Evolutionary conservation across 2,797 vertebrate species (phyloP).

Genomic region (Enoplosus armatus): DNA sequence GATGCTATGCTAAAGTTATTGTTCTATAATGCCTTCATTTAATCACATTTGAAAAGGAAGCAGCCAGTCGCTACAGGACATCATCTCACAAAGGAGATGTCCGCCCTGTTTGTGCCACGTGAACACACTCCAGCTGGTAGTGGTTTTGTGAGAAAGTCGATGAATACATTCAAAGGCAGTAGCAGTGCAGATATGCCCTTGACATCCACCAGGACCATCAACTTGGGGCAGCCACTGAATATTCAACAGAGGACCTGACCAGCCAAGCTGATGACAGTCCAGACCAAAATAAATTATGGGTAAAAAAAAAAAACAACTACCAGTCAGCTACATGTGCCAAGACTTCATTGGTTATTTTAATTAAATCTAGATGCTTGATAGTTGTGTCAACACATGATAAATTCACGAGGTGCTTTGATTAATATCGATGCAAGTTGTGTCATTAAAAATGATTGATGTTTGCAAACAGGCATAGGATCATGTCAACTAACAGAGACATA

Average conservation of each 20-base stretch:
- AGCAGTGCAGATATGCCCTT: slow-evolving; percentile 58
- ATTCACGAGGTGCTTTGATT: slow-evolving; percentile 5
- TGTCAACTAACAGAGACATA: slow-evolving; percentile 18
- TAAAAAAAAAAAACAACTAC: not conserved
- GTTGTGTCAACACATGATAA: not conserved
- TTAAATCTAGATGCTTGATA: slow-evolving; percentile 8
- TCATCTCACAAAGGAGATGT: slow-evolving; percentile 27
- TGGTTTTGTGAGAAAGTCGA: slow-evolving; percentile 27
- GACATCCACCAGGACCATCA: slow-evolving; percentile 51
- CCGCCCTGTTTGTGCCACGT: slow-evolving; percentile 20
- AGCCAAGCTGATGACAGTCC: slow-evolving; percentile 23
- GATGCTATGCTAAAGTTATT: not conserved
- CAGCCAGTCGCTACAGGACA: slow-evolving; percentile 12
- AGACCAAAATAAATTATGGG: slow-evolving; percentile 12
- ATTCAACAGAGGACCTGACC: slow-evolving; percentile 60
- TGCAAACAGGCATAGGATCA: not conserved
- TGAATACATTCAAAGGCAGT: slow-evolving; percentile 47
- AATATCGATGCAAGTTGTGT: not conserved
- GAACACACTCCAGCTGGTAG: slow-evolving; percentile 42
- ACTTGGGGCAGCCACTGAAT: slow-evolving; percentile 56
- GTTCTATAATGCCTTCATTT: not conserved
- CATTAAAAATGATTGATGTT: slow-evolving; percentile 12
- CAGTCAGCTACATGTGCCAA: not conserved
- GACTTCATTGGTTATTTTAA: slow-evolving; percentile 22
- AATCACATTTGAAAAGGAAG: slow-evolving; percentile 18